Evolutionary conservation across 2,797 vertebrate genomes (phyloP), one percentile per base, ranked within the genome.

Genomic region (Acipenser oxyrinchus): DNA sequence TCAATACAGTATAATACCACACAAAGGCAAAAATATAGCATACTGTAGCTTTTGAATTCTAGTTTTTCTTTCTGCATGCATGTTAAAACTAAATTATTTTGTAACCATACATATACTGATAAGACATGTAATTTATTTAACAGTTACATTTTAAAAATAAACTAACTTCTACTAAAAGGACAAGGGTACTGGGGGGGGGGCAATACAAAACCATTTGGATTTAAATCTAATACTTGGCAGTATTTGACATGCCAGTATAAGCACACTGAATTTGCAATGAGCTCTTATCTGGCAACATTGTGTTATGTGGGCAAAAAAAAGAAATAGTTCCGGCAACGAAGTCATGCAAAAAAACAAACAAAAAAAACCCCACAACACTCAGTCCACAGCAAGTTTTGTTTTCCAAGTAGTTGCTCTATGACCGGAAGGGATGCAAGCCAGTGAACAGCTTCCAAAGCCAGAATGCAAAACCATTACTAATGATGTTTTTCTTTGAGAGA

Each of bases 201-300:
- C 55, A 58, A 58, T n/a, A 58, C 10, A 58, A 58, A 58, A 58
- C 55, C 12, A n/a, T 58, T 61, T 49, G 65, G 66, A 62, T 64
- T 63, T 69, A 67, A 71, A 69, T 60, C 49, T 18, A 8, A 23
- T 65, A 49, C 68, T 69, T n/a, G 49, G 68, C 66, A 66, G 11
- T 63, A 66, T 71, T 62, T 70, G 68, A 71, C 70, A 71, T 73
- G 68, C 60, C 69, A 73, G 64, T 10, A 61, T 70, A 64, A 69
- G 57, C 61, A 68, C 55, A 48, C 23, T 73, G 69, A 73, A 66
- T 69, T 23, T 58, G 67, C 13, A 51, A 58, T 12, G 64, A 51
- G 50, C 51, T 55, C 66, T 58, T 66, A 60, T 58, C 69, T 70
- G 65, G 71, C 71, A 68, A 37, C 64, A 55, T 8, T 57, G 15